Conservation (phyloP, 92 coral and sea anemone genomes). For the Siderastrea radians region DNA sequence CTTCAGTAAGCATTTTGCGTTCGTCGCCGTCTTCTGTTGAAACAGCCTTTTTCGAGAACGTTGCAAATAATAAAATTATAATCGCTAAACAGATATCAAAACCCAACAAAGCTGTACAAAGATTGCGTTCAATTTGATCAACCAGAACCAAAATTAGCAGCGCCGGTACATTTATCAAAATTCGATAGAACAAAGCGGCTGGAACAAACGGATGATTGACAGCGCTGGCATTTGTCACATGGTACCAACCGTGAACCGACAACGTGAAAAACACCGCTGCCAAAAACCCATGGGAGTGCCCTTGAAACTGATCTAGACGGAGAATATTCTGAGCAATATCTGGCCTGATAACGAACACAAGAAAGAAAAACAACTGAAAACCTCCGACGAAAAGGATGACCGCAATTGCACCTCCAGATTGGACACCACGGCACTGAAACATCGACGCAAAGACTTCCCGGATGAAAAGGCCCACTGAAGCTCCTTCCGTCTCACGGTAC, state of each 20-base stretch:
- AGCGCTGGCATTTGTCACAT: constrained; percentile 47
- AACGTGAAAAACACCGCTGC: constrained; percentile 46
- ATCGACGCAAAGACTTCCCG: constrained; percentile 27
- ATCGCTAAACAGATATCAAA: constrained; percentile 6
- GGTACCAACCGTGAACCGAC: constrained; percentile 58
- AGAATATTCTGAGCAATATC: constrained; percentile 29
- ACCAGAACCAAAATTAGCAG: constrained; percentile 29
- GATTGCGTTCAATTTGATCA: constrained; percentile 55
- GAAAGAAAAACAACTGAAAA: constrained; percentile 45
- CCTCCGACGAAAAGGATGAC: constrained; percentile 44
- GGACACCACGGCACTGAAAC: background rate
- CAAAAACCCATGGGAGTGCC: constrained; percentile 41
- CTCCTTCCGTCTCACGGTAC: constrained; percentile 62
- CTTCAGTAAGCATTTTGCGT: background rate
- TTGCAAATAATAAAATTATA: constrained; percentile 1
- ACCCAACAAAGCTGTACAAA: constrained; percentile 17
- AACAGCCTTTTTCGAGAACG: background rate
- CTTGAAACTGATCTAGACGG: constrained; percentile 37
- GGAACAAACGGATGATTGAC: constrained; percentile 36
- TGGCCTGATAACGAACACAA: constrained; percentile 45
- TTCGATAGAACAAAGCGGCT: constrained; percentile 64
- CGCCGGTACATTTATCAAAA: constrained; percentile 43
- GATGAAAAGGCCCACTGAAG: constrained; percentile 40
- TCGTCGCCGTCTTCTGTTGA: constrained; percentile 12
- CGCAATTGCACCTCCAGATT: constrained; percentile 8